Evolutionary conservation across 2,113 vertebrate species (phyloP).

Genomic region (Pangasianodon gigas): DNA sequence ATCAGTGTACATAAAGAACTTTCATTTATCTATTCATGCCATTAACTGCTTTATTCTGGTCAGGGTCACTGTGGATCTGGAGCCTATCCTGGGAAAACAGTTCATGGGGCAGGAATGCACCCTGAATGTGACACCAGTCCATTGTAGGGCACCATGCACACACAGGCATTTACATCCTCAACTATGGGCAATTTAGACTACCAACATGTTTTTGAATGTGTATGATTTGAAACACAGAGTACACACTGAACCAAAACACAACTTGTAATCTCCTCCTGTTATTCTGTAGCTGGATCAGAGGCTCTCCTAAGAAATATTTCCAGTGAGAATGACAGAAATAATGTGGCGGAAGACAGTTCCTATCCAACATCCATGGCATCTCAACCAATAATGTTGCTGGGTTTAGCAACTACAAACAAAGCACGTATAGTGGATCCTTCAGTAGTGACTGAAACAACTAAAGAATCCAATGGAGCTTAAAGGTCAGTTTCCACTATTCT

Average conservation of each 20-base stretch:
- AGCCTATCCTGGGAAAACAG: neutral
- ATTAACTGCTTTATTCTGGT: neutral
- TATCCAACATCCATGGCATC: neutral
- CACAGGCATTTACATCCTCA: no score
- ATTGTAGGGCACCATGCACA: no score
- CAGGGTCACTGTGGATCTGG: neutral
- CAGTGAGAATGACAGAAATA: no score
- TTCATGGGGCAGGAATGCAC: neutral
- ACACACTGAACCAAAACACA: no score
- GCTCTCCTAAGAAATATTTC: no score
- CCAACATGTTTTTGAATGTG: no score
- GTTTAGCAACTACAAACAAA: neutral
- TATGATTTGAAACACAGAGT: no score
- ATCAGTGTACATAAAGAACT: neutral
- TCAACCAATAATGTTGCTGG: neutral
- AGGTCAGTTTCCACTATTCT: neutral
- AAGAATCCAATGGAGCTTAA: neutral
- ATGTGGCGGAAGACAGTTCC: neutral
- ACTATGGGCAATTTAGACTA: no score
- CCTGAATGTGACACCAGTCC: neutral
- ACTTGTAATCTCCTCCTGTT: no score
- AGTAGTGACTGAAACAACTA: neutral
- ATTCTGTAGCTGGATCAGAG: no score
- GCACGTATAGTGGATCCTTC: neutral
- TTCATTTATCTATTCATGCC: neutral